phyloP scores from a whole-genome alignment of 2,797 vertebrate species.

The Gymnothorax reevesii region DNA sequence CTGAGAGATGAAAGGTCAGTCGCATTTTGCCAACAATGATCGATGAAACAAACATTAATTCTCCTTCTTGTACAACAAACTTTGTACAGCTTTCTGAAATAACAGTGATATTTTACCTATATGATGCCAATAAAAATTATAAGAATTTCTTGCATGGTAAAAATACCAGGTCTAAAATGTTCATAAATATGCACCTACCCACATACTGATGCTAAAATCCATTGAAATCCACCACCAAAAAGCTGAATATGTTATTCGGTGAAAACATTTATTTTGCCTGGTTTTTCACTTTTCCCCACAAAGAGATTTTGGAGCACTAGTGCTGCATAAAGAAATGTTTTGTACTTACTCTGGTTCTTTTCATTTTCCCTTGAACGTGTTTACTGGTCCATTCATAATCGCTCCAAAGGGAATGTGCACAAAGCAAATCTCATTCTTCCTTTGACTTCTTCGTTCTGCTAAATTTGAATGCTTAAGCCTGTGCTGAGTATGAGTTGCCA shows the following conservation, averaged over 20 bases:
- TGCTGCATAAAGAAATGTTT: slow-evolving; percentile 32
- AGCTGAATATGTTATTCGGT: neutral
- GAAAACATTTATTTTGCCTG: neutral
- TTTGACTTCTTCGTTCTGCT: slow-evolving; percentile 1
- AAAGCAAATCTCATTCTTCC: slow-evolving; percentile 1
- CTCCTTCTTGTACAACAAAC: too few species aligned
- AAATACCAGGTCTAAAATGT: too few species aligned
- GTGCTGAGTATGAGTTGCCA: neutral
- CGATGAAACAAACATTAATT: too few species aligned
- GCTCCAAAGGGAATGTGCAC: slow-evolving; percentile 23
- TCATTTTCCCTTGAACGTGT: slow-evolving; percentile 45
- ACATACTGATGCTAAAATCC: too few species aligned
- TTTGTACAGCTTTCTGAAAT: neutral
- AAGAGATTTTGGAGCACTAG: neutral
- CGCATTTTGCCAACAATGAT: too few species aligned
- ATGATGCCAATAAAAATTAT: neutral
- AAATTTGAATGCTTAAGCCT: neutral
- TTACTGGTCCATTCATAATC: slow-evolving; percentile 41
- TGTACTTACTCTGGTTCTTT: slow-evolving; percentile 13
- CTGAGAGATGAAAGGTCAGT: neutral
- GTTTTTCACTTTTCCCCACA: neutral
- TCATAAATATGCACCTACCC: too few species aligned
- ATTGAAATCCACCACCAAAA: neutral
- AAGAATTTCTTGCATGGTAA: too few species aligned
- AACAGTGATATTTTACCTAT: neutral